Evolutionary conservation across 23 tunicate species (phyloP).

Genomic region (Halocynthia roretzi): DNA sequence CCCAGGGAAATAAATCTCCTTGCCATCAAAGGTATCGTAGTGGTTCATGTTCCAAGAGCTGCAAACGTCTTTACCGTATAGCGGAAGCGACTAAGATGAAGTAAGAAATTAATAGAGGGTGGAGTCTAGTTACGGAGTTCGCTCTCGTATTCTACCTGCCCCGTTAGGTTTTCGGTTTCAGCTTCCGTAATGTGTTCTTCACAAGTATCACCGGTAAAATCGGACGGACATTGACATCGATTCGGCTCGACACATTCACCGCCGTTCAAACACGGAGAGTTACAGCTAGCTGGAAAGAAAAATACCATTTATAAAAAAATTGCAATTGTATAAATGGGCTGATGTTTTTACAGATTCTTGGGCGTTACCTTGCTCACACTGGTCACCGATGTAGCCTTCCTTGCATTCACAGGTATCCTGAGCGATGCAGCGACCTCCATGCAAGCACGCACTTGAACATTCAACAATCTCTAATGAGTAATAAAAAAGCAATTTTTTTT

Average conservation of each 20-base stretch:
- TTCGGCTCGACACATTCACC: constrained; percentile 62
- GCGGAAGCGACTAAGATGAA: too few relatives aligned
- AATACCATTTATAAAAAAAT: too few relatives aligned
- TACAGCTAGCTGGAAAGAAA: constrained; percentile 51
- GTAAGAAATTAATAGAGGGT: too few relatives aligned
- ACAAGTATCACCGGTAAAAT: constrained; percentile 53
- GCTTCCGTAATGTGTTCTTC: not conserved
- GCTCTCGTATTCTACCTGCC: too few relatives aligned
- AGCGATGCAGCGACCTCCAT: constrained; percentile 65
- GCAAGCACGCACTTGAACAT: constrained; percentile 36
- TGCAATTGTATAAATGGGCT: too few relatives aligned
- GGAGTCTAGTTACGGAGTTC: too few relatives aligned
- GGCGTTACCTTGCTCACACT: constrained; percentile 55
- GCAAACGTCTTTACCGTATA: constrained; percentile 37
- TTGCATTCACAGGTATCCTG: constrained; percentile 51
- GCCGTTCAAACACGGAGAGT: constrained; percentile 43
- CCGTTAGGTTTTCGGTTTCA: too few relatives aligned
- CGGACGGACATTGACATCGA: constrained; percentile 54
- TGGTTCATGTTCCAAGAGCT: constrained; percentile 61
- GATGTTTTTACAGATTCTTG: too few relatives aligned
- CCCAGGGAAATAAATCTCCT: constrained; percentile 73
- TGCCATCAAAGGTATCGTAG: constrained; percentile 77
- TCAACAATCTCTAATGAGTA: too few relatives aligned
- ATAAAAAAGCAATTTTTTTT: too few relatives aligned
- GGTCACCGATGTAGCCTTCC: constrained; percentile 63